Evolutionary conservation across 2,888 invertebrate species (phyloP), one percentile per base, ranked within the genome.

Genomic region (Loripinus fragilis): DNA sequence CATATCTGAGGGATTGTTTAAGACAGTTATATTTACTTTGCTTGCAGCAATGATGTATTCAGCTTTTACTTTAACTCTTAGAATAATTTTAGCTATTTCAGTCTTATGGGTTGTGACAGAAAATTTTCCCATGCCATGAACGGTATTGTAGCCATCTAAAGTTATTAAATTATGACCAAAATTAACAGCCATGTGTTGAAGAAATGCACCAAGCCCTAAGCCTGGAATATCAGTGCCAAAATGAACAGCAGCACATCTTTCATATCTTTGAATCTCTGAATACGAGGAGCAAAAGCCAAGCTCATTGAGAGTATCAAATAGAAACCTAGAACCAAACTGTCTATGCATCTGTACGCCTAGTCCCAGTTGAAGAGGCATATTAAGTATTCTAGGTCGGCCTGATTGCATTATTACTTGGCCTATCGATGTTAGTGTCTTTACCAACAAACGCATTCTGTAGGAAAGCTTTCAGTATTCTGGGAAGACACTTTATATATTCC

Each of bases 51-150:
- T 28, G 20, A 80, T 23, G n/a, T 84, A 74, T n/a, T 76, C 70
- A n/a, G 28, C 50, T 30, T 50, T 60, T n/a, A 80, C 69, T 41
- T 15, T 68, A 28, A 67, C 45, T 38, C 85, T 68, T 50, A 73
- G 74, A 12, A 85, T 55, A 12, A 33, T 33, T 30, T 28, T 41
- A 20, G 3, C 28, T 30, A 38, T 38, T n/a, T 52, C 20, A 10
- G 42, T 35, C 23, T 70, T 78, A 25, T 88, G 89, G 35, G 86
- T 87, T 20, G 85, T 69, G 20, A 72, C 64, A 10, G 85, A 85
- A 30, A 89, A 87, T n/a, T 87, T 86, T 3, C 87, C 87, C 86
- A 89, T 88, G 3, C 86, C 87, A 76, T 86, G 88, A 55, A 89
- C 87, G 23, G 89, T 87, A 38, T 76, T 74, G 30, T 79, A 60